Evolutionary conservation across 2,888 invertebrate species (phyloP).

Genomic region (Oligia strigilis): DNA sequence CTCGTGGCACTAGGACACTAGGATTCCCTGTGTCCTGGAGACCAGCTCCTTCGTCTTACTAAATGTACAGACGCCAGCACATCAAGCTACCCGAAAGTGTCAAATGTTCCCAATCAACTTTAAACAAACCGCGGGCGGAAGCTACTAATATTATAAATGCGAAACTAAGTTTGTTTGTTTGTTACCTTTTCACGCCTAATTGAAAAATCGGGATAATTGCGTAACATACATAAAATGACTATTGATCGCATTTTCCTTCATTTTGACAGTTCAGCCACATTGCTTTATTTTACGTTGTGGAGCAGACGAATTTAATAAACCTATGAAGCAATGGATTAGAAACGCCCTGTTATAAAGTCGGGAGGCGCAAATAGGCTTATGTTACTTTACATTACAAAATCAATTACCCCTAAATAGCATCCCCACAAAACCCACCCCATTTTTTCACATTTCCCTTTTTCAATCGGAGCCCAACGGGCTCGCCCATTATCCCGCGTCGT

Average conservation of each 20-base stretch:
- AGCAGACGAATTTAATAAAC: neutral
- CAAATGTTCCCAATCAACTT: too few relatives aligned
- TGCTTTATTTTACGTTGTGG: neutral
- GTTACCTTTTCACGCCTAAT: too few relatives aligned
- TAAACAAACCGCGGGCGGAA: too few relatives aligned
- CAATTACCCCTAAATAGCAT: conserved; percentile 9
- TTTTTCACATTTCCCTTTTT: neutral
- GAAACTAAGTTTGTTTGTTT: too few relatives aligned
- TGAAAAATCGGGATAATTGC: neutral
- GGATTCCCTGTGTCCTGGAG: too few relatives aligned
- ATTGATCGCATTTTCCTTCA: neutral
- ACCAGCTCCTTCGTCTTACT: too few relatives aligned
- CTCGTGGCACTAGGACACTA: too few relatives aligned
- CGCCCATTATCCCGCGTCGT: conserved; percentile 62
- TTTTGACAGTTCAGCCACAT: neutral
- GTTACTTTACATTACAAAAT: conserved; percentile 5
- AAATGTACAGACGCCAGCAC: too few relatives aligned
- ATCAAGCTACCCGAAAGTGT: too few relatives aligned
- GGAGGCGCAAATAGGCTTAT: neutral
- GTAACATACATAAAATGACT: neutral
- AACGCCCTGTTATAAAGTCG: neutral
- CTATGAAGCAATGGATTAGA: neutral
- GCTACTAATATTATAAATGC: too few relatives aligned
- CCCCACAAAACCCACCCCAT: conserved; percentile 9
- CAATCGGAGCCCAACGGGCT: conserved; percentile 8